Evolutionary conservation across 2,113 vertebrate genomes (phyloP).

Genomic region (Antigone vipio): DNA sequence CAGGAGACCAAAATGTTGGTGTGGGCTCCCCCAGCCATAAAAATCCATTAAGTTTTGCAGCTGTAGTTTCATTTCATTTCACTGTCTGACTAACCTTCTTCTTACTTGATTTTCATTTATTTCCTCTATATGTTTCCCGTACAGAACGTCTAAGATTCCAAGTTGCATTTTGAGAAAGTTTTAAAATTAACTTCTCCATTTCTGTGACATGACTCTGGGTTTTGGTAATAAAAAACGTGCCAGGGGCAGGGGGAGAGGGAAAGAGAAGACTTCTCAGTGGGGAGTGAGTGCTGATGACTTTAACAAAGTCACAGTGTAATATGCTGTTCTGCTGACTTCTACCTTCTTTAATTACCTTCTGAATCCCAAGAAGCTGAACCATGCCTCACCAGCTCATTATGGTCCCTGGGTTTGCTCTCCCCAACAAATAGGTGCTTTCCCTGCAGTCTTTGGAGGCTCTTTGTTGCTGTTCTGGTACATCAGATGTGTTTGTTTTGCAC

Average conservation of each 20-base stretch:
- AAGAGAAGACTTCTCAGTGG: not conserved
- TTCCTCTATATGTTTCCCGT: not conserved
- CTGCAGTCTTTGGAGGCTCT: not conserved
- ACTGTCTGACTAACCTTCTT: not conserved
- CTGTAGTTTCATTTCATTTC: conserved; percentile 4
- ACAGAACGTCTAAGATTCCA: not conserved
- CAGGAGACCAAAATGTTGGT: not conserved
- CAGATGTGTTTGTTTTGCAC: conserved; percentile 26
- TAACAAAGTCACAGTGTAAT: not conserved
- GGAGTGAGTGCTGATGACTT: not conserved
- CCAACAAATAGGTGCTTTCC: conserved; percentile 11
- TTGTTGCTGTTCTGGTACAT: conserved; percentile 36
- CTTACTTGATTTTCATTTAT: not conserved
- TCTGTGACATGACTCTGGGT: not conserved
- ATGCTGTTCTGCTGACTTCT: conserved; percentile 48
- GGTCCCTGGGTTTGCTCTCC: not conserved
- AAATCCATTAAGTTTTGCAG: not conserved
- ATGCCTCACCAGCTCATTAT: not conserved
- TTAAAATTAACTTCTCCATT: conserved; percentile 29
- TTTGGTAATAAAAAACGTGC: not conserved
- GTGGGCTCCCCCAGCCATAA: not conserved
- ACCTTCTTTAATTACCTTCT: conserved; percentile 38
- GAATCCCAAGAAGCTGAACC: not conserved
- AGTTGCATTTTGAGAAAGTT: conserved; percentile 4
- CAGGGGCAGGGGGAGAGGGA: not conserved